phyloP scores from a whole-genome alignment of 2,888 invertebrate species.

The Listrodromus nycthemerus region DNA sequence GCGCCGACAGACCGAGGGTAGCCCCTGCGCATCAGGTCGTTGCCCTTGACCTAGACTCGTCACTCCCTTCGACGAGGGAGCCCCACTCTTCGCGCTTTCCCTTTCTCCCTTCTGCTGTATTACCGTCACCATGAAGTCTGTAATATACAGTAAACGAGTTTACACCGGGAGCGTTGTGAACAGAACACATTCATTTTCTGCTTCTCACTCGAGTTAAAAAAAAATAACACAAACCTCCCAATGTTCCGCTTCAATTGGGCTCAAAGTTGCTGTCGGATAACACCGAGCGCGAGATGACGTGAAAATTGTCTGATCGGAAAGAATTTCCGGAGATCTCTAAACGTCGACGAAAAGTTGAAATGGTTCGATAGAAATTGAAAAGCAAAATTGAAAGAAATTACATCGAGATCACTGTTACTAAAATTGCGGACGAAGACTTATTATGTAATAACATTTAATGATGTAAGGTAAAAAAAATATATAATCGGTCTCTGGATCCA shows the following conservation, averaged over 20 bases:
- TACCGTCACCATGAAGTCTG: neutral
- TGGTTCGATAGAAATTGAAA: too few species aligned
- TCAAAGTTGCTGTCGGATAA: neutral
- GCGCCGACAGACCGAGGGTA: constrained; percentile 69
- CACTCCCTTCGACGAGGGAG: constrained; percentile 49
- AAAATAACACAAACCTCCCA: neutral
- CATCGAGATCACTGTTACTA: too few species aligned
- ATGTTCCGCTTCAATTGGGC: neutral
- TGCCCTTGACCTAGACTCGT: constrained; percentile 82
- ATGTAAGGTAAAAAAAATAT: neutral
- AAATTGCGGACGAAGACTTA: too few species aligned
- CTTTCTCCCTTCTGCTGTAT: constrained; percentile 30
- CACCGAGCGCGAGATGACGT: neutral
- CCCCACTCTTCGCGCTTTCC: constrained; percentile 43
- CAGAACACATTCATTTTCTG: neutral
- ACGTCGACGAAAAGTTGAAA: neutral
- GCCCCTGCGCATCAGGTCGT: constrained; percentile 78
- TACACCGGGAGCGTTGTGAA: neutral
- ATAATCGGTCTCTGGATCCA: neutral
- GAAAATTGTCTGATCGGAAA: neutral
- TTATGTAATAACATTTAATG: neutral
- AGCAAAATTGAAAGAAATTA: too few species aligned
- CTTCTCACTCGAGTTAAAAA: neutral
- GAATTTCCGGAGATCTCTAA: neutral
- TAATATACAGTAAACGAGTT: constrained; percentile 8